A percentile compares a stretch with the other conserved stretches of the same genome.
These are phyloP conservation scores for Lasioglossum baleicum DNA, from an alignment of 1,140 invertebrate species.

Conservation along the genomic window DNA sequence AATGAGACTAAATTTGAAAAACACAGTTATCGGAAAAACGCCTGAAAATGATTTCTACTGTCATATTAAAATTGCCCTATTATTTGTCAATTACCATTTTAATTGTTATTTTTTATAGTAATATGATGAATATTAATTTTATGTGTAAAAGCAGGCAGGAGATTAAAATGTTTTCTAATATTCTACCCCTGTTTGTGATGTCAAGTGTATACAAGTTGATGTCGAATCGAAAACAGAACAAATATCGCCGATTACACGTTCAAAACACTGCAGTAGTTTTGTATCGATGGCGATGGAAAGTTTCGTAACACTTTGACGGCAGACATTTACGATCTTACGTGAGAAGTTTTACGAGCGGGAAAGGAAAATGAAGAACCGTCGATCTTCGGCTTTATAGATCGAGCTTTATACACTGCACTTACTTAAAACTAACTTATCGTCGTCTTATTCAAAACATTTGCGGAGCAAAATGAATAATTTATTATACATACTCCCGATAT, in stretches of 20 bases:
- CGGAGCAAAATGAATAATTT: background rate
- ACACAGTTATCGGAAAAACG: no score
- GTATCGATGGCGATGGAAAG: conserved; percentile 9
- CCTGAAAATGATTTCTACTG: no score
- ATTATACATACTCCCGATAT: background rate
- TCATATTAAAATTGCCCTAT: no score
- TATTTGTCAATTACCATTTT: no score
- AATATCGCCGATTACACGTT: background rate
- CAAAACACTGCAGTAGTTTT: background rate
- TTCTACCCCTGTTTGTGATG: no score
- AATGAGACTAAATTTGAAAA: no score
- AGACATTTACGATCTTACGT: conserved; percentile 12
- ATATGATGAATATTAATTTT: no score
- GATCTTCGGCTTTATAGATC: conserved; percentile 3
- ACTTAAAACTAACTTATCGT: background rate
- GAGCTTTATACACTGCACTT: background rate
- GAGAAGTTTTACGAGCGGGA: conserved; percentile 19
- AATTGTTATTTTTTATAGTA: no score
- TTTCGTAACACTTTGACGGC: background rate
- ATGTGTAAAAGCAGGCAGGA: no score
- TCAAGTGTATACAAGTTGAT: background rate
- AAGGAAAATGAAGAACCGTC: conserved; percentile 5
- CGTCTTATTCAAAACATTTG: background rate
- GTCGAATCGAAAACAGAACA: background rate
- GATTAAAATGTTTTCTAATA: no score